These are phyloP conservation scores for Machimus rusticus DNA, from an alignment of 2,888 invertebrate species.

Conservation along the genomic window DNA sequence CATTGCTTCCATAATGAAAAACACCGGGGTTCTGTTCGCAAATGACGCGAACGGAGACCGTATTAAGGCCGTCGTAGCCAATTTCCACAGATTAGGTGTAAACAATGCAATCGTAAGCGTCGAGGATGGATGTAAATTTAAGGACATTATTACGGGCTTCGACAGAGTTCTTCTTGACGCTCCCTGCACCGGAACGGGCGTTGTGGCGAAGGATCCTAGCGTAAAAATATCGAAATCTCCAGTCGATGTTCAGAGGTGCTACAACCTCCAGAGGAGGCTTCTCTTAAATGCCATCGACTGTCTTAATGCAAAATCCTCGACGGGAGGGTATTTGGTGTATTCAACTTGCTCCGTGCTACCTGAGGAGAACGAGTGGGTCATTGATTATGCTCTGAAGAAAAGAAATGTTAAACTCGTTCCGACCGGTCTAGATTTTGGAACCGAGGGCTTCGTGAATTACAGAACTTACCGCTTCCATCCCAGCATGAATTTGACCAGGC, in stretches of 20 bases:
- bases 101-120: constrained; percentile 90
- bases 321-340: constrained; percentile 96
- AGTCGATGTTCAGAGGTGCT: constrained; percentile 88
- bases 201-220: constrained; percentile 95
- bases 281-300: constrained; percentile 96
- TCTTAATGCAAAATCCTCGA: constrained; percentile 87
- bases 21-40: constrained; percentile 94
- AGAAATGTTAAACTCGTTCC: constrained; percentile 93
- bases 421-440: constrained; percentile 94
- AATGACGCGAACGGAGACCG: constrained; percentile 94
- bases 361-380: constrained; percentile 98
- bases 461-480: constrained; percentile 88
- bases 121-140: constrained; percentile 88
- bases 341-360: constrained; percentile 98
- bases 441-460: constrained; percentile 91
- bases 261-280: constrained; percentile 90
- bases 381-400: constrained; percentile 93
- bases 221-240: constrained; percentile 94
- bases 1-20: constrained; percentile 97
- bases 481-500: constrained; percentile 82
- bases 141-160: constrained; percentile 86
- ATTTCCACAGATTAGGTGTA: constrained; percentile 95
- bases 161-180: constrained; percentile 97
- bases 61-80: constrained; percentile 91
- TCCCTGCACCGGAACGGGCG: constrained; percentile 98